Evolutionary conservation across 2,797 vertebrate genomes (phyloP), one percentile per base, ranked within the genome.

Genomic region (Sebastes taczanowskii): DNA sequence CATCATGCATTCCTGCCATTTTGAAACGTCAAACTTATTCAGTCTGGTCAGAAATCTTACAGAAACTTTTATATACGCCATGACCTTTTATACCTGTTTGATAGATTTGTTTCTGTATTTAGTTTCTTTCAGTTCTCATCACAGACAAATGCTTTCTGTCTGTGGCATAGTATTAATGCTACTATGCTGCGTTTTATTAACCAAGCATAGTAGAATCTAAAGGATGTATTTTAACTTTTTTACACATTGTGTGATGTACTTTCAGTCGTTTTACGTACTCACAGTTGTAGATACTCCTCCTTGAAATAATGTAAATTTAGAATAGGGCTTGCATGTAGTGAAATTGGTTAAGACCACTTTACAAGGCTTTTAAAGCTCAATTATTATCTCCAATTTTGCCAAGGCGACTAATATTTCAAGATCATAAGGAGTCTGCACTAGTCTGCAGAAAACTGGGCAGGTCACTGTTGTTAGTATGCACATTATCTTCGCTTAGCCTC

Each of bases 1-100:
- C 86, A 59, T 78, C 79, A 88, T 62, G 23, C 70, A 71, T 82
- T 90, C 67, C 72, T 61, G 59, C 72, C 81, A 76, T 91, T 91
- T 89, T 78, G 32, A 84, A 80, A 85, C 13, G 10, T 87, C 63
- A 68, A 64, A 74, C 52, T 49, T 46, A 68, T 82, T 82, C 29
- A 58, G 6, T 38, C 6, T 38, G 64, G 46, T 62, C 66, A 76
- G 59, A 67, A 35, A 49, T 75, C n/a, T 49, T 34, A 59, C 49
- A 73, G 18, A 52, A 27, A 49, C 7, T 20, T 68, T 20, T 55
- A 18, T 11, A 49, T 1, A 67, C 35, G n/a, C 61, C 22, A 4
- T 25, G 23, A 61, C 42, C 23, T 70, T 72, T 53, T 55, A 2
- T 62, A 6, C 13, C 25, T n/a, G 22, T 77, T 74, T 35, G 46